Evolutionary conservation across 2,113 vertebrate genomes (phyloP), one percentile per base, ranked within the genome.

Genomic region (Pleuronectes platessa): DNA sequence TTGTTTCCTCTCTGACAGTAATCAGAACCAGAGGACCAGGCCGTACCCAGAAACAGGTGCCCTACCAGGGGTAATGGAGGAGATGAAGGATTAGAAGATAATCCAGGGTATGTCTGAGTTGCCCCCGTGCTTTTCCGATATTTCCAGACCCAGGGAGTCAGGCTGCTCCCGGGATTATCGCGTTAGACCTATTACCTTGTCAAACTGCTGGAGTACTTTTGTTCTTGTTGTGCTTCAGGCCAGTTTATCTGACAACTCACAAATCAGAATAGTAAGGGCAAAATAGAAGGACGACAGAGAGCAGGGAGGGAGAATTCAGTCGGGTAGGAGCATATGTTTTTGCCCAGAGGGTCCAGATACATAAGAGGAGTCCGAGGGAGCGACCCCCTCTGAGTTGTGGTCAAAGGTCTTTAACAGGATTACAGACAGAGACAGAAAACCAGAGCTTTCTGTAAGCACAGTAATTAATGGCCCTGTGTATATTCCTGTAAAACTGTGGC

Each of bases 51-150:
- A 65, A 61, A 60, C 49, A 78, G 21, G 26, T 68, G 0, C 68
- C 62, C 64, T 37, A 20, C 73, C 13, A 9, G 60, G 81, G n/a
- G 68, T 69, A 79, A 74, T 64, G 58, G 81, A 59, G 75, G 56
- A 81, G 80, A 86, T 74, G 71, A 86, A 76, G 83, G 88, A 92
- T 94, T 93, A 93, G 68, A 70, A 66, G 79, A 88, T 94, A 92
- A 94, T 92, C 92, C 78, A 77, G 83, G 82, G 89, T 88, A 88
- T 12, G 78, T 81, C 56, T 69, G 82, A 73, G 71, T 76, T 68
- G 74, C 83, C 83, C 81, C 85, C 2, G 7, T 61, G 45, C 58
- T 83, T 76, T 74, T 68, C 58, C 31, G 11, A 72, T 74, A 51
- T 80, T 42, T 61, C 65, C 54, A 61, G 17, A 86, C 11, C 0